These are phyloP conservation scores for Diacarnus erythraeanus DNA, from an alignment of 37 sponge, comb jelly and placozoan species.

Conservation along the genomic window DNA sequence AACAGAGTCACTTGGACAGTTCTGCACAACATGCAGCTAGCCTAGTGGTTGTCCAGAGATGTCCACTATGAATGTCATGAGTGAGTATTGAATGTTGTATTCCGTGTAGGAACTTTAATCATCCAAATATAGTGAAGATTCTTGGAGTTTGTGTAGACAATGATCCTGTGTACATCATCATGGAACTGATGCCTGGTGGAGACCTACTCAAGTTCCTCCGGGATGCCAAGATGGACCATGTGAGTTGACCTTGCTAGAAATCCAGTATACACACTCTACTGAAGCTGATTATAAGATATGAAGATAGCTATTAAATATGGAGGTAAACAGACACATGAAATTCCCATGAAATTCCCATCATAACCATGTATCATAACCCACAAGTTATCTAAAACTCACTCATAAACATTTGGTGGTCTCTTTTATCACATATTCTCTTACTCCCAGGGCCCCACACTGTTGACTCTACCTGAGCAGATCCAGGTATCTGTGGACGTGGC, in stretches of 20 bases:
- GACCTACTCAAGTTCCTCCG: slow-evolving; percentile 79
- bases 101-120: slow-evolving; percentile 66
- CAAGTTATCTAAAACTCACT: too few relatives aligned
- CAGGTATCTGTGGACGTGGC: slow-evolving; percentile 70
- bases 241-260: slow-evolving; percentile 9
- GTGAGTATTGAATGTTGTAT: too few relatives aligned
- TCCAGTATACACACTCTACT: not conserved
- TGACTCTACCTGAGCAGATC: slow-evolving; percentile 73
- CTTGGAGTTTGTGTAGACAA: slow-evolving; percentile 82
- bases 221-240: slow-evolving; percentile 64
- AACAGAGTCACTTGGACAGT: too few relatives aligned
- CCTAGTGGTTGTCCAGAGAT: too few relatives aligned
- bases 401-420: too few relatives aligned
- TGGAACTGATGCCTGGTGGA: slow-evolving; percentile 89
- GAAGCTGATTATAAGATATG: not conserved
- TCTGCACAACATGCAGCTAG: too few relatives aligned
- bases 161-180: slow-evolving; percentile 79
- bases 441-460: slow-evolving; percentile 62
- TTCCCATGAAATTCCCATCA: not conserved
- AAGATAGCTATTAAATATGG: not conserved
- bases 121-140: slow-evolving; percentile 73
- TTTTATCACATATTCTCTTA: not conserved
- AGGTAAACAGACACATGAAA: not conserved
- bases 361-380: too few relatives aligned
- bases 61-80: too few relatives aligned